phyloP scores from a whole-genome alignment of 2,113 vertebrate genomes.

The Sitta europaea region DNA sequence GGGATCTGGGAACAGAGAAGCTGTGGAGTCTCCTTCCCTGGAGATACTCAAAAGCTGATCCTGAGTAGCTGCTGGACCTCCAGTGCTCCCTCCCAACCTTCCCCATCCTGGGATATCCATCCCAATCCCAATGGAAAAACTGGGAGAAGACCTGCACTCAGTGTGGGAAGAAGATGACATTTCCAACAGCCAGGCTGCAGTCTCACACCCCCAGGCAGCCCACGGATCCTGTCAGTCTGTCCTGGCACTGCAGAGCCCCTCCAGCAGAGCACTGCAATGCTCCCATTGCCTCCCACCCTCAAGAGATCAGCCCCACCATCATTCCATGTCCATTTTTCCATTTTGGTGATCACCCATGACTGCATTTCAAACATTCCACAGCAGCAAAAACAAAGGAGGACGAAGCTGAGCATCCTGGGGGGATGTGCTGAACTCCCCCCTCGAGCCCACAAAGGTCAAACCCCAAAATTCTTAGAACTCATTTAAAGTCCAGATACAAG shows the following conservation, averaged over 20 bases:
- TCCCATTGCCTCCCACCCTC: neutral
- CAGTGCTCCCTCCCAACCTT: neutral
- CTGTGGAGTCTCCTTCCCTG: neutral
- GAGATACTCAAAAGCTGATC: neutral
- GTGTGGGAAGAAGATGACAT: neutral
- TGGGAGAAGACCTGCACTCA: neutral
- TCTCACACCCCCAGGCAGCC: neutral
- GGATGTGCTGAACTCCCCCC: neutral
- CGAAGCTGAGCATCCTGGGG: neutral
- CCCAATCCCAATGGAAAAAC: neutral
- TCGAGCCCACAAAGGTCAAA: neutral
- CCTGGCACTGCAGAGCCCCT: neutral
- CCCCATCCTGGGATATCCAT: neutral
- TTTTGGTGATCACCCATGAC: neutral
- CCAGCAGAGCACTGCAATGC: neutral
- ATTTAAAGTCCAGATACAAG: constrained; percentile 14
- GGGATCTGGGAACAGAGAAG: neutral
- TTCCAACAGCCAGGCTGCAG: neutral
- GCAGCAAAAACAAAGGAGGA: neutral
- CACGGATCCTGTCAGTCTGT: neutral
- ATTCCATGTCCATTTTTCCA: neutral
- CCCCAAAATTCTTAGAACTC: constrained; percentile 17
- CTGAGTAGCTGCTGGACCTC: neutral
- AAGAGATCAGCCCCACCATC: neutral
- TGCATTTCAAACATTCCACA: neutral